phyloP scores from a whole-genome alignment of 1,140 invertebrate species.

The Cyrtorhinus lividipennis region DNA sequence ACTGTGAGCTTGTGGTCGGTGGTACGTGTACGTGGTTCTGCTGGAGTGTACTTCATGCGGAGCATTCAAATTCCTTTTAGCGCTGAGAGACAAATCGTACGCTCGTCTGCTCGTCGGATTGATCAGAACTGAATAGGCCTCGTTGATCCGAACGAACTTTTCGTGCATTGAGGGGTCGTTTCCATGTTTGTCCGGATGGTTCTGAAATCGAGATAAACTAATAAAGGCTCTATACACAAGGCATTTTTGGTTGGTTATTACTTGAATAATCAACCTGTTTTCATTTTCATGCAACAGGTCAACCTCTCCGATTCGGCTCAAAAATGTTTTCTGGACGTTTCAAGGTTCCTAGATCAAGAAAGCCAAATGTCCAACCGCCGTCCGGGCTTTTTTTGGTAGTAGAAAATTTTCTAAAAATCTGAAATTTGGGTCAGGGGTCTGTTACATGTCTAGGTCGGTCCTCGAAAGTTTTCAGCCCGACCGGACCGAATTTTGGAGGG shows the following conservation, averaged over 20 bases:
- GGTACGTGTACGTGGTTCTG: neutral
- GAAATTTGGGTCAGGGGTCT: too few relatives aligned
- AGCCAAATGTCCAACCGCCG: too few relatives aligned
- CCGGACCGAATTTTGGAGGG: too few relatives aligned
- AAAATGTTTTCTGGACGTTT: too few relatives aligned
- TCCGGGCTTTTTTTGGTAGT: too few relatives aligned
- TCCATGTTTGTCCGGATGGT: slow-evolving; percentile 44
- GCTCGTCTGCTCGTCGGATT: slow-evolving; percentile 36
- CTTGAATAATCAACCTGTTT: neutral
- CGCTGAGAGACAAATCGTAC: slow-evolving; percentile 34
- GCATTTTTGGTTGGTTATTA: neutral
- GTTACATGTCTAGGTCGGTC: too few relatives aligned
- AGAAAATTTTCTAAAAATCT: too few relatives aligned
- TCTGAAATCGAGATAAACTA: slow-evolving; percentile 28
- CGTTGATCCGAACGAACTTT: slow-evolving; percentile 43
- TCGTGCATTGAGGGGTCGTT: slow-evolving; percentile 34
- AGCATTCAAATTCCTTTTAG: slow-evolving; percentile 15
- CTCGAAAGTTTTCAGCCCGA: too few relatives aligned
- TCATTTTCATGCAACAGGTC: too few relatives aligned
- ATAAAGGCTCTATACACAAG: neutral
- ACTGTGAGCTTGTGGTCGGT: neutral
- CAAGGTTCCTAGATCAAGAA: too few relatives aligned
- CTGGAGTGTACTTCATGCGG: neutral
- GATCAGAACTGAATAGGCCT: slow-evolving; percentile 45
- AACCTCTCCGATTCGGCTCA: too few relatives aligned